Evolutionary conservation across 2,888 invertebrate genomes (phyloP).

Genomic region (Antheraea assamensis): DNA sequence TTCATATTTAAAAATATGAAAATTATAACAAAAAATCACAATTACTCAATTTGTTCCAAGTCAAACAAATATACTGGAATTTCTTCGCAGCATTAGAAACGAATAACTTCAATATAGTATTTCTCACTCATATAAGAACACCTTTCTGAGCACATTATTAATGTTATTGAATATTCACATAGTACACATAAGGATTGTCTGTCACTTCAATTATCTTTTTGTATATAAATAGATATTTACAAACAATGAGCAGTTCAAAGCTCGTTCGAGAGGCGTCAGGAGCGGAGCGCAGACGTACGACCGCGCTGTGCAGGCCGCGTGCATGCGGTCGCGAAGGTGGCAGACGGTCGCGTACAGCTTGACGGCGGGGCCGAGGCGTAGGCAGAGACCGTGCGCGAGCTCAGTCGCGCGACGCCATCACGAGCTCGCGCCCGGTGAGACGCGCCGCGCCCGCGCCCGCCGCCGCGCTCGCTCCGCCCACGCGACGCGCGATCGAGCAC

Average conservation of each 20-base stretch:
- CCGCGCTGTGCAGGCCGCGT: neutral
- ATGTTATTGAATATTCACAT: neutral
- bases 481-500: constrained; percentile 50
- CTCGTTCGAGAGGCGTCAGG: neutral
- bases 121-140: constrained; percentile 7
- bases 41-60: neutral
- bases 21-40: neutral
- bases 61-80: neutral
- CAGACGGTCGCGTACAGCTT: constrained; percentile 78
- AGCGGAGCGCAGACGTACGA: neutral
- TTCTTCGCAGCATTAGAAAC: neutral
- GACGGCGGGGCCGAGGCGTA: constrained; percentile 93
- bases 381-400: constrained; percentile 86
- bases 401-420: constrained; percentile 92
- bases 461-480: constrained; percentile 59
- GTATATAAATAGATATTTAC: neutral
- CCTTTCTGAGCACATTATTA: neutral
- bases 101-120: neutral
- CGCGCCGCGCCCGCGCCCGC: constrained; percentile 63
- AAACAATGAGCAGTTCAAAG: neutral
- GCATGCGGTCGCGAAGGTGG: constrained; percentile 50
- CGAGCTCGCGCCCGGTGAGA: constrained; percentile 92
- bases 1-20: neutral
- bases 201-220: neutral
- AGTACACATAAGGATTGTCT: neutral